These are phyloP conservation scores for Tiliacea aurago DNA, from an alignment of 2,888 invertebrate genomes.

Conservation along the genomic window DNA sequence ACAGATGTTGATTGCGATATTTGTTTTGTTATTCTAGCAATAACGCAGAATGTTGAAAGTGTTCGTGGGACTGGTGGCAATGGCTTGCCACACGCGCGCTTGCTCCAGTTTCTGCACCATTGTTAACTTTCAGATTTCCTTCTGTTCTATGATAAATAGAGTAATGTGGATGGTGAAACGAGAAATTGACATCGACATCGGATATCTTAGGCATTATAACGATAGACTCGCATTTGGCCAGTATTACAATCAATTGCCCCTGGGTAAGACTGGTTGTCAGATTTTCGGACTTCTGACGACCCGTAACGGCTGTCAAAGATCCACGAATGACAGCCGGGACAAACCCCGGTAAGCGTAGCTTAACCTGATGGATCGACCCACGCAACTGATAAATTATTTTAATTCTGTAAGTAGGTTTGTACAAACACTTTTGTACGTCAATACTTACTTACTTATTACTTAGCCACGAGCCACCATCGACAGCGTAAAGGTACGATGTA, in stretches of 20 bases:
- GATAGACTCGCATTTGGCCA: neutral
- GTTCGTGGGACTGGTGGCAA: conserved; percentile 81
- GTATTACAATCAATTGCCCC: neutral
- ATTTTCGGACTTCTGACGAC: too few species aligned
- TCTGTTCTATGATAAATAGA: conserved; percentile 58
- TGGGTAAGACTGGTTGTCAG: too few species aligned
- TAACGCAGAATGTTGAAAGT: conserved; percentile 77
- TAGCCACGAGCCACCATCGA: too few species aligned
- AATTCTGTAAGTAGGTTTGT: too few species aligned
- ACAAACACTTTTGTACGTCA: too few species aligned
- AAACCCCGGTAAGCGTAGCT: too few species aligned
- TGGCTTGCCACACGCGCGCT: conserved; percentile 74
- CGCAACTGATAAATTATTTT: too few species aligned
- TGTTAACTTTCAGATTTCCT: conserved; percentile 74
- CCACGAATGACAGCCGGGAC: too few species aligned
- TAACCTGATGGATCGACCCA: too few species aligned
- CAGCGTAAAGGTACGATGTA: neutral
- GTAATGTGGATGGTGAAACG: conserved; percentile 40
- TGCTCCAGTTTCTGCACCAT: conserved; percentile 78
- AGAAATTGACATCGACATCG: conserved; percentile 10
- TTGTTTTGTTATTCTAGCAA: conserved; percentile 70
- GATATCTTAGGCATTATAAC: neutral
- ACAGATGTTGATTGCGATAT: conserved; percentile 68
- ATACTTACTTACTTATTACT: too few species aligned
- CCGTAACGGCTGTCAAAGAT: too few species aligned